phyloP scores from a whole-genome alignment of 1,140 invertebrate species.

The Macrobrachium rosenbergii region DNA sequence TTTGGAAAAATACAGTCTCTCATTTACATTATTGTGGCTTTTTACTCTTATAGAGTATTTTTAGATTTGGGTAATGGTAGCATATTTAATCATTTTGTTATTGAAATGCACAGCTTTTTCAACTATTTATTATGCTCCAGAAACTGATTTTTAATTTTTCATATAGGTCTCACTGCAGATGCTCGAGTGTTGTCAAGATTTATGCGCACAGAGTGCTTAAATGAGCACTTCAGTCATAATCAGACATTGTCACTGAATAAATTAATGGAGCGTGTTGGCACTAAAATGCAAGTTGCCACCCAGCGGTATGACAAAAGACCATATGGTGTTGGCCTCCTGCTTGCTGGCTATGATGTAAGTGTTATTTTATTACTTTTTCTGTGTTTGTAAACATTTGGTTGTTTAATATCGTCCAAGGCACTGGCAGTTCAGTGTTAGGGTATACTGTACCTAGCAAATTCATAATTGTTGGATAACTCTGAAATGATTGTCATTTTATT shows the following conservation, averaged over 20 bases:
- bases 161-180: conserved; percentile 92
- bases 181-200: conserved; percentile 87
- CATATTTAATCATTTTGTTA: too few species aligned
- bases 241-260: conserved; percentile 84
- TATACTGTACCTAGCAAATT: too few species aligned
- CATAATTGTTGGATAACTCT: too few species aligned
- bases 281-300: conserved; percentile 97
- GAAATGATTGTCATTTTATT: too few species aligned
- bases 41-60: too few species aligned
- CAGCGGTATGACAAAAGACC: conserved; percentile 97
- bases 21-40: too few species aligned
- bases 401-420: too few species aligned
- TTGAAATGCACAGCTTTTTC: too few species aligned
- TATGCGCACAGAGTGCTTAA: conserved; percentile 94
- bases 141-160: conserved; percentile 67
- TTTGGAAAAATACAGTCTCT: too few species aligned
- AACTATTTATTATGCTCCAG: too few species aligned
- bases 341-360: conserved; percentile 96
- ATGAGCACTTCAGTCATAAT: conserved; percentile 91
- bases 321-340: conserved; percentile 95
- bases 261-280: conserved; percentile 87
- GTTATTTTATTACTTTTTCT: conserved; percentile 6
- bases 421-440: too few species aligned
- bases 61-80: too few species aligned
- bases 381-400: neutral